phyloP scores from a whole-genome alignment of 2,888 invertebrate species.

The Chironomus tentans region DNA sequence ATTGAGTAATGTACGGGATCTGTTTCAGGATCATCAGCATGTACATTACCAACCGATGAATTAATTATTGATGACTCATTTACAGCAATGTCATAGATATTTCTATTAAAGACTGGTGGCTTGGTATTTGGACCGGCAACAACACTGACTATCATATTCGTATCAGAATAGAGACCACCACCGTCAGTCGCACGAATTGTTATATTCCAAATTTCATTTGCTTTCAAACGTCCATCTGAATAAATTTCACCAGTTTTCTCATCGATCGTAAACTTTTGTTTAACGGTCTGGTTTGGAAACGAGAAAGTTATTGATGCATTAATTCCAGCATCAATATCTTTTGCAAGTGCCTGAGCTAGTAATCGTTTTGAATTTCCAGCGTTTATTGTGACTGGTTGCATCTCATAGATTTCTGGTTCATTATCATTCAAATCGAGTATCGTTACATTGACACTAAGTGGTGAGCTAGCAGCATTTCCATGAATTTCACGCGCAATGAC shows the following conservation, averaged over 20 bases:
- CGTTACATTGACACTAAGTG: conserved; percentile 65
- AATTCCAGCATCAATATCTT: conserved; percentile 76
- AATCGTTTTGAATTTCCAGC: conserved; percentile 62
- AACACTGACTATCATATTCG: conserved; percentile 75
- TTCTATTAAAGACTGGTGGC: conserved; percentile 70
- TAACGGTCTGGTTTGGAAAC: conserved; percentile 80
- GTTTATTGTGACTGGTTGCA: conserved; percentile 70
- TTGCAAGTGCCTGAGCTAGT: conserved; percentile 63
- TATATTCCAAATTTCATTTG: conserved; percentile 82
- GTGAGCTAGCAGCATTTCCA: conserved; percentile 72
- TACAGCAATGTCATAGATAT: conserved; percentile 78
- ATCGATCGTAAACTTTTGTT: conserved; percentile 76
- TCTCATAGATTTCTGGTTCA: conserved; percentile 68
- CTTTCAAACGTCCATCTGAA: conserved; percentile 68
- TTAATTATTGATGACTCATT: conserved; percentile 84
- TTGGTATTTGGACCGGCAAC: conserved; percentile 74
- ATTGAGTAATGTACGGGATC: conserved; percentile 79
- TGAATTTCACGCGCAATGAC: conserved; percentile 75
- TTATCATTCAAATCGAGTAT: conserved; percentile 81
- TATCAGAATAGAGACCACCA: conserved; percentile 71
- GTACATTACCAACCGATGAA: conserved; percentile 70
- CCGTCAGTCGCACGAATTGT: conserved; percentile 76
- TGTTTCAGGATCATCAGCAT: conserved; percentile 82
- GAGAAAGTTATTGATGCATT: conserved; percentile 75
- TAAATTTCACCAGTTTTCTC: conserved; percentile 66